A percentile compares a stretch with the other conserved stretches of the same genome.
These are phyloP conservation scores for Neosilurus mollespiculum DNA, from an alignment of 2,797 vertebrate genomes.

Conservation along the genomic window DNA sequence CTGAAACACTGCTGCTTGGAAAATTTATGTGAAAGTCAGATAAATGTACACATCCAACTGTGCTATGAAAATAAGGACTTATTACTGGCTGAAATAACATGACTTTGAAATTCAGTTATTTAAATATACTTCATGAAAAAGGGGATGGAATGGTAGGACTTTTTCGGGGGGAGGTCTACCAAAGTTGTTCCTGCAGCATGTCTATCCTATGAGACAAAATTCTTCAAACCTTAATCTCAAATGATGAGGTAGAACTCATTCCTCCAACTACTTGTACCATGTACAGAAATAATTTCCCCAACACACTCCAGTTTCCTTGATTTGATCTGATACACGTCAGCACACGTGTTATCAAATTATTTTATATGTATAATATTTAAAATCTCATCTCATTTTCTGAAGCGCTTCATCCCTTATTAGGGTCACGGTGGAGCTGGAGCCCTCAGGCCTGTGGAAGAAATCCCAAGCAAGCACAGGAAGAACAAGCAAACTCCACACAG, in stretches of 20 bases:
- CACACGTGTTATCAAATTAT: background rate
- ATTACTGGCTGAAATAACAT: background rate
- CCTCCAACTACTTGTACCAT: background rate
- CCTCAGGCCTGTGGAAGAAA: too few species aligned
- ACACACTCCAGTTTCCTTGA: background rate
- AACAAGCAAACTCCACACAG: too few species aligned
- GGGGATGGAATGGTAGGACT: conserved; percentile 23
- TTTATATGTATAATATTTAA: background rate
- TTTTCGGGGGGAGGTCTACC: conserved; percentile 36
- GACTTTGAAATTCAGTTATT: background rate
- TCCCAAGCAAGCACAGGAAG: too few species aligned
- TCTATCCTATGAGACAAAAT: background rate
- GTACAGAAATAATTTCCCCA: background rate
- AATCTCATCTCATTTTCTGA: too few species aligned
- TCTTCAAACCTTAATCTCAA: conserved; percentile 13
- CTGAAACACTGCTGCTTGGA: conserved; percentile 32
- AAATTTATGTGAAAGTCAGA: conserved; percentile 32
- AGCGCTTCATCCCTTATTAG: too few species aligned
- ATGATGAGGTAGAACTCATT: background rate
- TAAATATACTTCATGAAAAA: conserved; percentile 24
- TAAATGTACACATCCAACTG: background rate
- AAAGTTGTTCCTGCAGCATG: conserved; percentile 8
- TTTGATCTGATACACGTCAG: background rate
- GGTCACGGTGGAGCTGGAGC: too few species aligned
- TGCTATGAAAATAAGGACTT: background rate